Evolutionary conservation across 2,113 vertebrate species (phyloP).

Genomic region (Chlamydotis undulata): DNA sequence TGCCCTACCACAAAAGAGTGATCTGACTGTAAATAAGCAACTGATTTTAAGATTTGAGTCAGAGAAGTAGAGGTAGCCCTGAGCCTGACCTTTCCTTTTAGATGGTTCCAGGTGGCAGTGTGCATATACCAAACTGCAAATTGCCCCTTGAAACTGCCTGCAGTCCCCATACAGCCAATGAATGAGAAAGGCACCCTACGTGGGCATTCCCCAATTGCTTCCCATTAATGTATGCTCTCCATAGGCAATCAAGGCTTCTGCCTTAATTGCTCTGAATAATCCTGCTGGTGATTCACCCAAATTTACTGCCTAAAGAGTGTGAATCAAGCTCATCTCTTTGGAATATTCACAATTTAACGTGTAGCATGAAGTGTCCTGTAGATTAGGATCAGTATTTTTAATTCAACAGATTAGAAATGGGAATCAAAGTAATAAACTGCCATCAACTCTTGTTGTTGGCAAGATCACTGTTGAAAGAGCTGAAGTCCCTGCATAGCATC

Average conservation of each 20-base stretch:
- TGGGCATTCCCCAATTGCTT: background rate
- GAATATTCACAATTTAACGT: background rate
- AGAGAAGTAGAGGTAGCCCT: background rate
- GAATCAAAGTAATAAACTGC: background rate
- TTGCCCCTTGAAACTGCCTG: background rate
- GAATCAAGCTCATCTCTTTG: background rate
- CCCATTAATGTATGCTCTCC: accelerated
- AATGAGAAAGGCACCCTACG: accelerated
- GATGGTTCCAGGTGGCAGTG: background rate
- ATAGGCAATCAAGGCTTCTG: background rate
- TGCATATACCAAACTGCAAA: background rate
- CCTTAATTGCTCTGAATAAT: background rate
- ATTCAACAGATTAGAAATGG: background rate
- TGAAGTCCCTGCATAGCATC: background rate
- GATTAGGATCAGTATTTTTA: background rate
- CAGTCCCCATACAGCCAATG: background rate
- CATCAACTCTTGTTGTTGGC: background rate
- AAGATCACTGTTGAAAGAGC: background rate
- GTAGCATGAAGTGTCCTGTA: background rate
- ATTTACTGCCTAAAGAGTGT: background rate
- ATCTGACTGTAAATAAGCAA: background rate
- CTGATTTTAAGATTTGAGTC: background rate
- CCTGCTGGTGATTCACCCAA: background rate
- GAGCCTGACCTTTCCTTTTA: background rate
- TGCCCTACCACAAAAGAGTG: background rate